A percentile compares a stretch with the other conserved stretches of the same genome.
These are phyloP conservation scores for Megaceryle torquata DNA, from an alignment of 2,113 vertebrate genomes.

Conservation along the genomic window DNA sequence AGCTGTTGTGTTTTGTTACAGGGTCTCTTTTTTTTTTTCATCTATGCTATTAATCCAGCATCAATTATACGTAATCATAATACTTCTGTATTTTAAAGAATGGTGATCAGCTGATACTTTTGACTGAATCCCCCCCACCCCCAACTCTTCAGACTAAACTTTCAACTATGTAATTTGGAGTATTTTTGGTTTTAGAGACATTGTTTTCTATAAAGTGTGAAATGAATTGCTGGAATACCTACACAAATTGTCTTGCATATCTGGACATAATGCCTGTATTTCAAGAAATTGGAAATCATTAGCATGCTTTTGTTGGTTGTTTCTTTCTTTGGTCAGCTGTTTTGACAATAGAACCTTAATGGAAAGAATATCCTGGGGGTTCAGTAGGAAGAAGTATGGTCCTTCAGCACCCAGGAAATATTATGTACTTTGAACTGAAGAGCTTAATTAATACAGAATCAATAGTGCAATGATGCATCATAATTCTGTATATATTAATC, in stretches of 20 bases:
- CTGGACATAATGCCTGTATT: neutral
- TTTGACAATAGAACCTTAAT: neutral
- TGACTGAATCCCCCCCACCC: neutral
- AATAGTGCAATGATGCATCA: neutral
- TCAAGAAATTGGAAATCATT: neutral
- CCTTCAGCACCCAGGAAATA: neutral
- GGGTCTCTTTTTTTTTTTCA: neutral
- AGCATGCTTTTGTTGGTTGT: neutral
- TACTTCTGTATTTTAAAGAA: neutral
- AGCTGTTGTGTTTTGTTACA: neutral
- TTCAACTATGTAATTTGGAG: neutral
- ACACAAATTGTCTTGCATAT: neutral
- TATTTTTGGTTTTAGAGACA: neutral
- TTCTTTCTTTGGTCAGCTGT: neutral
- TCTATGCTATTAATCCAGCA: neutral
- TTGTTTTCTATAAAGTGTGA: neutral
- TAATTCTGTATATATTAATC: neutral
- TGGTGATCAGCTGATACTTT: neutral
- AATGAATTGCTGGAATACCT: neutral
- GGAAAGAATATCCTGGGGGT: neutral
- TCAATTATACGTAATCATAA: neutral
- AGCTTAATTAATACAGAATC: neutral
- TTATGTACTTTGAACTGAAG: neutral
- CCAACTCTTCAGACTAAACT: neutral
- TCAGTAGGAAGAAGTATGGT: neutral